Evolutionary conservation across 1,140 invertebrate species (phyloP).

Genomic region (Drosophila baimaii): DNA sequence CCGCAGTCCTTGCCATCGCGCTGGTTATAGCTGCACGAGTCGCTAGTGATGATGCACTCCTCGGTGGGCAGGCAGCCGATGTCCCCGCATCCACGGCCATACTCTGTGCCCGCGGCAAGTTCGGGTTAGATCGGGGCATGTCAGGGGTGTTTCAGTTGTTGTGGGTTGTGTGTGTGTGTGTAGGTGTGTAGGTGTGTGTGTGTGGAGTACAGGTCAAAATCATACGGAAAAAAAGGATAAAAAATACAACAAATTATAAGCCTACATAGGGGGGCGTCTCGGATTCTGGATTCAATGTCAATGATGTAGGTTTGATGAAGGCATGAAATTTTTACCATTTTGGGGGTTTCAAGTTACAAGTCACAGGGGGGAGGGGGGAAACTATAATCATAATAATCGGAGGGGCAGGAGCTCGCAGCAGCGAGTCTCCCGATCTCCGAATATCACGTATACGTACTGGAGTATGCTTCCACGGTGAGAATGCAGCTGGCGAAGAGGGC

Average conservation of each 20-base stretch:
- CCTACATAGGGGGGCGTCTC: slow-evolving; percentile 9
- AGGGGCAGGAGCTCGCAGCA: neutral
- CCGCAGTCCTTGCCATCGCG: slow-evolving; percentile 87
- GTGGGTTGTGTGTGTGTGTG: slow-evolving; percentile 5
- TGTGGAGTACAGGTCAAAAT: slow-evolving; percentile 21
- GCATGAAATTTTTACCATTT: slow-evolving; percentile 37
- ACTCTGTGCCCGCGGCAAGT: slow-evolving; percentile 85
- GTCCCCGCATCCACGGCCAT: slow-evolving; percentile 90
- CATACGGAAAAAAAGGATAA: slow-evolving; percentile 30
- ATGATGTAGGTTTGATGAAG: slow-evolving; percentile 54
- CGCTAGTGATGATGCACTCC: slow-evolving; percentile 89
- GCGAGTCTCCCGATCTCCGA: neutral
- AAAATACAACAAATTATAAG: slow-evolving; percentile 27
- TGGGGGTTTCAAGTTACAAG: slow-evolving; percentile 4
- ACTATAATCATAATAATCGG: slow-evolving; percentile 5
- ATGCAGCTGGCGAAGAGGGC: slow-evolving; percentile 56
- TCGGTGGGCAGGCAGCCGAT: slow-evolving; percentile 90
- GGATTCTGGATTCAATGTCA: slow-evolving; percentile 35
- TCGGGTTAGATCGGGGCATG: slow-evolving; percentile 2
- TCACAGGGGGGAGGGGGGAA: neutral
- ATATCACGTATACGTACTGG: slow-evolving; percentile 79
- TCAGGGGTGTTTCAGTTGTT: slow-evolving; percentile 15
- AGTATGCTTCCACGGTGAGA: slow-evolving; percentile 72
- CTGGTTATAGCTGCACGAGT: slow-evolving; percentile 87
- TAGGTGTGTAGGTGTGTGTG: slow-evolving; percentile 2